Conservation (phyloP, 2,797 vertebrate species). For the Tragelaphus eurycerus region DNA sequence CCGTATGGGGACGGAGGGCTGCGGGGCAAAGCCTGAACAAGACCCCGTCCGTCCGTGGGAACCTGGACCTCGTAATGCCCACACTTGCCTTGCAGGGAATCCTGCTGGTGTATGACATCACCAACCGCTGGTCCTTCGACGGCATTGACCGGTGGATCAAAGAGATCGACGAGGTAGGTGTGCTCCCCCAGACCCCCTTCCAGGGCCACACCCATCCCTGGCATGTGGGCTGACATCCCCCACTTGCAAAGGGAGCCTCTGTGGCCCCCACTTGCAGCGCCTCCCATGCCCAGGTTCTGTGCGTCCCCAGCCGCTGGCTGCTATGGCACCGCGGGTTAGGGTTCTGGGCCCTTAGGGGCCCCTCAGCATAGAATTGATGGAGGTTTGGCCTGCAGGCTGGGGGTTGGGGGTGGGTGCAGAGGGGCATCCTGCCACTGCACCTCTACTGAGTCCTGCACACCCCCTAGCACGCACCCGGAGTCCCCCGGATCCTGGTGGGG, state of each 20-base stretch:
- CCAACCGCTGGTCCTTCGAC: slow-evolving; percentile 98
- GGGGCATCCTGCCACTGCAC: not conserved
- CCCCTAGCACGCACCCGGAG: slow-evolving; percentile 95
- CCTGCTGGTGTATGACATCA: slow-evolving; percentile 98
- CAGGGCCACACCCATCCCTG: not conserved
- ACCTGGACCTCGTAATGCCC: not conserved
- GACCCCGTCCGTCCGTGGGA: not conserved
- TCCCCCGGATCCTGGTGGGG: slow-evolving; percentile 97
- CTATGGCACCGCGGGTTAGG: not conserved
- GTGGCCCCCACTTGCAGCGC: not conserved
- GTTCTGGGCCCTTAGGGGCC: not conserved
- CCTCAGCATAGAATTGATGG: not conserved
- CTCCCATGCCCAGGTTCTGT: not conserved
- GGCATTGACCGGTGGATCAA: slow-evolving; percentile 99
- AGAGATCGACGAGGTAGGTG: slow-evolving; percentile 96
- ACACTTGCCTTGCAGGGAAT: slow-evolving; percentile 88
- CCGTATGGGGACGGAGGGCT: not conserved
- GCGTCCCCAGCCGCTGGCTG: not conserved
- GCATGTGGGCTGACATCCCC: fast-evolving
- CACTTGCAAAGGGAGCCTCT: not conserved
- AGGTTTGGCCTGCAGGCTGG: not conserved
- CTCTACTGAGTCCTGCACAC: slow-evolving; percentile 6
- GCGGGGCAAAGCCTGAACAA: not conserved
- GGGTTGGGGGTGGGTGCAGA: no score
- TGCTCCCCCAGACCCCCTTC: not conserved